A percentile compares a stretch with the other conserved stretches of the same genome.
Evolutionary conservation across 2,797 vertebrate genomes (phyloP).

Genomic region (Rhynchonycteris naso): DNA sequence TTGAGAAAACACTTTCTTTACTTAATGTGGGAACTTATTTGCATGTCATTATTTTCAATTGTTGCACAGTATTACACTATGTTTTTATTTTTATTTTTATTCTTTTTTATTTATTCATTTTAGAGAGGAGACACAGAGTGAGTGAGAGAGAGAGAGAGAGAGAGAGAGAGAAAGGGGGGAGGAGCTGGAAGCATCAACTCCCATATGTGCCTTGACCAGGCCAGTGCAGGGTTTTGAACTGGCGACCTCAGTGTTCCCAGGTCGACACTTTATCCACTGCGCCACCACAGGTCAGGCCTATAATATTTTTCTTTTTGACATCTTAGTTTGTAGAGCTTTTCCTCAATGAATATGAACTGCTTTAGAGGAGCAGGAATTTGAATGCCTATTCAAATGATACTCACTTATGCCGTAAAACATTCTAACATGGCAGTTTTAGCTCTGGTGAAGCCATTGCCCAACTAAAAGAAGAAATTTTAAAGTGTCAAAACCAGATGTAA

Average conservation of each 20-base stretch:
- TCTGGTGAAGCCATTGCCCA: not conserved
- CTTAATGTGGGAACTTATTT: not conserved
- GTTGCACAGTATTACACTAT: not conserved
- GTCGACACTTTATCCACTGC: too few species aligned
- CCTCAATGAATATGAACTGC: not conserved
- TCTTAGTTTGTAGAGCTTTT: not conserved
- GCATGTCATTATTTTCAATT: not conserved
- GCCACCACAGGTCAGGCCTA: too few species aligned
- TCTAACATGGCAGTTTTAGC: not conserved
- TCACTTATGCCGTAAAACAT: not conserved
- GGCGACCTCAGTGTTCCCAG: too few species aligned
- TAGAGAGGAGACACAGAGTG: too few species aligned
- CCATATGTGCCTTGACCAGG: too few species aligned
- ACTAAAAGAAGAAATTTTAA: not conserved
- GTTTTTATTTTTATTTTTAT: too few species aligned
- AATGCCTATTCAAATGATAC: not conserved
- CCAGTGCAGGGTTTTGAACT: too few species aligned
- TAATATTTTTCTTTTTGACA: not conserved
- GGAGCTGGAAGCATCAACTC: too few species aligned
- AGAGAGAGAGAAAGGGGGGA: too few species aligned
- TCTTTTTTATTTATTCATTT: too few species aligned
- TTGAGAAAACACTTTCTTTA: slow-evolving; percentile 37
- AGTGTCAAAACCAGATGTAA: not conserved
- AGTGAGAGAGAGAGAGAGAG: too few species aligned
- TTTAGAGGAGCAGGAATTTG: not conserved